phyloP scores from a whole-genome alignment of 2,113 vertebrate species.

The Psilopsiagon aurifrons region DNA sequence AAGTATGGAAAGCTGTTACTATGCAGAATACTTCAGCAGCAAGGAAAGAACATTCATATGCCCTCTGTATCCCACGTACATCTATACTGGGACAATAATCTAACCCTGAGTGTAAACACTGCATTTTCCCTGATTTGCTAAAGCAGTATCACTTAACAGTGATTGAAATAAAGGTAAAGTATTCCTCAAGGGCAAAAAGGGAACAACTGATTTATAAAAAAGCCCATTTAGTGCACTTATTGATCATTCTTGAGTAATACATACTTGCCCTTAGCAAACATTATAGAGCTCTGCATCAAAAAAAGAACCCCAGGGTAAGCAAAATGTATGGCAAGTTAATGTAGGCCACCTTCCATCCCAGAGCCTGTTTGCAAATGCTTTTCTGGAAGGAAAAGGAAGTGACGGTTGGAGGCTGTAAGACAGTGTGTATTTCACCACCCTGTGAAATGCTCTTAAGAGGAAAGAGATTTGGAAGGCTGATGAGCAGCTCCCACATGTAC shows the following conservation, averaged over 20 bases:
- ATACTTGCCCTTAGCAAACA: not conserved
- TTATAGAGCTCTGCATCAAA: not conserved
- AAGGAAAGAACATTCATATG: not conserved
- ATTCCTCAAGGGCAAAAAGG: conserved; percentile 40
- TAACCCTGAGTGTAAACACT: not conserved
- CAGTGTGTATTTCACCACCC: not conserved
- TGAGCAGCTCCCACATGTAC: not conserved
- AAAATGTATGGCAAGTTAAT: not conserved
- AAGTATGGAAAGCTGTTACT: not conserved
- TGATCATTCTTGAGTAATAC: conserved; percentile 28
- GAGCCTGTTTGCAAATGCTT: not conserved
- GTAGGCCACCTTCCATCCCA: not conserved
- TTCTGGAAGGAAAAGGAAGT: not conserved
- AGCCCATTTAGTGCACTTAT: not conserved
- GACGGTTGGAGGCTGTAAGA: not conserved
- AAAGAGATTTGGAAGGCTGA: not conserved
- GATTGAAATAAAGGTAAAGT: conserved; percentile 39
- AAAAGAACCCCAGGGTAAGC: not conserved
- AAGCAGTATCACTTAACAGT: not conserved
- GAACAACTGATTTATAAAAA: conserved; percentile 41
- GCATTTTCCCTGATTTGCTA: not conserved
- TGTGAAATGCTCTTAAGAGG: not conserved
- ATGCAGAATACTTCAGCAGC: not conserved
- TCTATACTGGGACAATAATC: not conserved
- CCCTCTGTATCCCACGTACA: not conserved